Conservation (phyloP, 2,113 vertebrate genomes). For the Sturnira hondurensis region DNA sequence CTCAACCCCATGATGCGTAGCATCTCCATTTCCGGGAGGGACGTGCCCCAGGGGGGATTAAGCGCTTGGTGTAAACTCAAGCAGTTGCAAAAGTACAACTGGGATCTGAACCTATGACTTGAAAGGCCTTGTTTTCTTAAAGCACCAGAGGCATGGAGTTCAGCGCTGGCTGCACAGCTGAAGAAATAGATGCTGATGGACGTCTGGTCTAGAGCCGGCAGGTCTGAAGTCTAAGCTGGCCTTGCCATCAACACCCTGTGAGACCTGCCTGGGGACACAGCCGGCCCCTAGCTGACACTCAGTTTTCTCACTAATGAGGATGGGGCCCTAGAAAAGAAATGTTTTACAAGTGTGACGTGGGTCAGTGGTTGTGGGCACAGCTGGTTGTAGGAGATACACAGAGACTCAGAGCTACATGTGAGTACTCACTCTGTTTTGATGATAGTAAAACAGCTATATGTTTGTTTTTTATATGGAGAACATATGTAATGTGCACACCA, state of each 20-base stretch:
- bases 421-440: neutral
- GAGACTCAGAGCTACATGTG: neutral
- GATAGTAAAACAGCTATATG: neutral
- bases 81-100: neutral
- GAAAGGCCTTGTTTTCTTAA: neutral
- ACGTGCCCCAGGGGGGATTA: neutral
- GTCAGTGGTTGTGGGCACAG: neutral
- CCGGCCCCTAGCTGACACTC: neutral
- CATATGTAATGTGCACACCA: neutral
- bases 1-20: neutral
- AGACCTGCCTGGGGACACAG: neutral
- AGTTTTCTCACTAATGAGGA: neutral
- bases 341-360: neutral
- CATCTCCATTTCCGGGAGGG: neutral
- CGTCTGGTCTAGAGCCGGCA: neutral
- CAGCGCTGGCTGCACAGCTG: neutral
- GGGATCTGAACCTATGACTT: neutral
- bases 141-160: neutral
- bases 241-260: neutral
- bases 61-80: neutral
- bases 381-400: neutral
- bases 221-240: neutral
- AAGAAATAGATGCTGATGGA: neutral
- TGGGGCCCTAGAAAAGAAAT: neutral
- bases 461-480: neutral